Evolutionary conservation across 2,888 invertebrate species (phyloP), one percentile per base, ranked within the genome.

Genomic region (Pandemis corylana): DNA sequence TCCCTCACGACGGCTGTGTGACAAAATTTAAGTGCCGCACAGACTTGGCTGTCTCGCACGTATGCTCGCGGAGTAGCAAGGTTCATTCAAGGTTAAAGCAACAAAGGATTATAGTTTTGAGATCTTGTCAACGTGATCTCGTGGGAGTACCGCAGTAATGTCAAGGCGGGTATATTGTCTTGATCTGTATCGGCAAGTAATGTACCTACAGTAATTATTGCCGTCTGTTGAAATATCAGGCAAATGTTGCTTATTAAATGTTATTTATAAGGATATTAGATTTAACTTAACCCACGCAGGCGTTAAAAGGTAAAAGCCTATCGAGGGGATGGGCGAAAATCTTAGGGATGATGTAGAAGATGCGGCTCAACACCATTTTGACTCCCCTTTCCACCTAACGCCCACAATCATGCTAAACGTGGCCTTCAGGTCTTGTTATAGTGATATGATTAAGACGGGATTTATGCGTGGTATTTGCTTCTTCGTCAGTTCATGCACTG

Each of bases 161-260:
- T 79, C 79, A 79, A 79, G 79, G 77, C 53, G 44, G 42, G 44
- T 62, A 13, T 63, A 77, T 75, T 71, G 66, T 69, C 44, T 13
- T 53, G 71, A 74, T 74, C 68, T 53, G 44, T 66, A 71, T 44
- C 51, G 53, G 76, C 9, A 59, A 75, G 56, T 75, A 64, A 78
- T 61, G 61, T 73, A 68, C n/a, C 68, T 28, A 46, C 64, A 69
- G 65, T 63, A 41, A 68, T 51, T 68, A 64, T 28, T 41, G 15
- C 46, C 56, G 63, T 28, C 36, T 68, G 63, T 64, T 62, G 71
- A 59, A 64, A 70, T 74, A 56, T 65, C 28, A 49, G 4, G 36
- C 2, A 41, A 28, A 51, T 44, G 7, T 62, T 51, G 62, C 7
- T 41, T 49, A 7, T 64, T 15, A 46, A 28, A 12, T 59, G 36